Percentiles rank a stretch among this genome's conserved stretches.
These are phyloP conservation scores for Scaptodrosophila lebanonensis DNA, from an alignment of 1,140 invertebrate species.

Conservation along the genomic window DNA sequence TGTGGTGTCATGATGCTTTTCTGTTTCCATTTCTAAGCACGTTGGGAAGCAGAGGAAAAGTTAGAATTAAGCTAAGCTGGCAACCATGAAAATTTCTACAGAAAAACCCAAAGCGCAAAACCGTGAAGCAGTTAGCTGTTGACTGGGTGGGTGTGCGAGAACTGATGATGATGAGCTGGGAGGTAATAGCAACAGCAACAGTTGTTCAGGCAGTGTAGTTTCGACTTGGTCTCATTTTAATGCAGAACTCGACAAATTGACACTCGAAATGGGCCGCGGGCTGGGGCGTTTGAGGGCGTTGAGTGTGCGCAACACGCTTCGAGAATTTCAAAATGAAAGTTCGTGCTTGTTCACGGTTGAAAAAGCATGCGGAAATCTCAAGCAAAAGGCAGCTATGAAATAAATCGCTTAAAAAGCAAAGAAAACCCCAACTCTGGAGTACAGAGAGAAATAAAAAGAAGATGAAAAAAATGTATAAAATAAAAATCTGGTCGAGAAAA, in stretches of 20 bases:
- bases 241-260: slow-evolving; percentile 43
- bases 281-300: neutral
- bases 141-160: slow-evolving; percentile 10
- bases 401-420: slow-evolving; percentile 36
- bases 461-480: slow-evolving; percentile 7
- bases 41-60: slow-evolving; percentile 22
- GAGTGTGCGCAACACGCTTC: slow-evolving; percentile 36
- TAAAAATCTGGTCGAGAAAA: slow-evolving; percentile 43
- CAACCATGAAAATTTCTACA: slow-evolving; percentile 41
- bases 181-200: slow-evolving; percentile 5
- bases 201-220: slow-evolving; percentile 4
- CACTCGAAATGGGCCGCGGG: slow-evolving; percentile 29
- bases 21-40: slow-evolving; percentile 30
- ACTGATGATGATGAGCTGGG: slow-evolving; percentile 32
- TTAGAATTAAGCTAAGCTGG: slow-evolving; percentile 42
- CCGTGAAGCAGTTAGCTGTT: neutral
- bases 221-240: slow-evolving; percentile 32
- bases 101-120: slow-evolving; percentile 7
- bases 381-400: slow-evolving; percentile 11
- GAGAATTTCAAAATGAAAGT: slow-evolving; percentile 75
- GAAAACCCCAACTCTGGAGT: too few species aligned
- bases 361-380: slow-evolving; percentile 71
- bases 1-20: slow-evolving; percentile 13
- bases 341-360: slow-evolving; percentile 72
- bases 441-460: neutral